A percentile compares a stretch with the other conserved stretches of the same genome.
phyloP scores from a whole-genome alignment of 2,888 invertebrate genomes.

The Teleogryllus oceanicus region DNA sequence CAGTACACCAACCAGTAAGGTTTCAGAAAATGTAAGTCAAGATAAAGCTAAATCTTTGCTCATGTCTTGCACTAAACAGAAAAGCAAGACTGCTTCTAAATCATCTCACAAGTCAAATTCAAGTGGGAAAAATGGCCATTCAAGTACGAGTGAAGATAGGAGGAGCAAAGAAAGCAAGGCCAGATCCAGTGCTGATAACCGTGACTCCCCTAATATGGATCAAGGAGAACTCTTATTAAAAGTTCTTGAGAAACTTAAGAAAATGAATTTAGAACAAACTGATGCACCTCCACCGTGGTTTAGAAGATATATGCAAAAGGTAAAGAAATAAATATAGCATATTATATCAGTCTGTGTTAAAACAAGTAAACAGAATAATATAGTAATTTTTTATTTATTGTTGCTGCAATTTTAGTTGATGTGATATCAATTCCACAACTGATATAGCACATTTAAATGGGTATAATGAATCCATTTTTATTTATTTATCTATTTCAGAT shows the following conservation, averaged over 20 bases:
- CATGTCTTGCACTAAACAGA: background rate
- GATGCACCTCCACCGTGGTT: constrained; percentile 46
- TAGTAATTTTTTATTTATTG: no score
- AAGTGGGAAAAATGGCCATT: background rate
- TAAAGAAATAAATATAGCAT: constrained; percentile 31
- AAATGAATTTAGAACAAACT: constrained; percentile 32
- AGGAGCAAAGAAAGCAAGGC: background rate
- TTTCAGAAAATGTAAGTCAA: background rate
- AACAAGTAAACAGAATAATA: no score
- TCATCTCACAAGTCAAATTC: background rate
- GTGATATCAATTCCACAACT: no score
- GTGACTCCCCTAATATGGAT: background rate
- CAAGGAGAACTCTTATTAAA: background rate
- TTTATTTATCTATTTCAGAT: constrained; percentile 37
- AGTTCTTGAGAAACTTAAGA: constrained; percentile 24
- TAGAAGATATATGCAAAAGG: constrained; percentile 46
- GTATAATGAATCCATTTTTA: no score
- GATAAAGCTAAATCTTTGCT: background rate
- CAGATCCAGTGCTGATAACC: constrained; percentile 11
- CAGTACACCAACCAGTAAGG: constrained; percentile 20
- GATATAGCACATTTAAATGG: no score
- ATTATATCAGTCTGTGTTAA: no score
- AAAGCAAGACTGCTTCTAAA: constrained; percentile 2
- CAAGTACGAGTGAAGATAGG: background rate
- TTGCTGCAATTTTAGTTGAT: no score